Conservation (phyloP, 2,113 vertebrate genomes). For the Pterocles gutturalis region DNA sequence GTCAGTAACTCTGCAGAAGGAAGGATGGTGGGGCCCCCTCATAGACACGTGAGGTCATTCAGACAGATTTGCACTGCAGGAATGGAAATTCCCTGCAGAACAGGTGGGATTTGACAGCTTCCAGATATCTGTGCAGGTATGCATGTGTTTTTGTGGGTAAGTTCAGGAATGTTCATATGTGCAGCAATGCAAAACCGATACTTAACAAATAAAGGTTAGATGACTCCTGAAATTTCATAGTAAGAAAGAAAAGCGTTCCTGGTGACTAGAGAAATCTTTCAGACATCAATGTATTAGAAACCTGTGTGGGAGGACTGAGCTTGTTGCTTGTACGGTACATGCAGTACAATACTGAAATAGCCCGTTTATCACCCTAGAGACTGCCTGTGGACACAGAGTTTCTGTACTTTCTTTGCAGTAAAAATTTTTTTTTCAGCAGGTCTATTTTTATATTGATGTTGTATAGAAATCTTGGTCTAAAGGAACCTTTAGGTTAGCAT, state of each 20-base stretch:
- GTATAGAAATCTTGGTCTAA: background rate
- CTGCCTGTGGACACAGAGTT: background rate
- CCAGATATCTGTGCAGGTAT: background rate
- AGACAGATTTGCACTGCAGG: background rate
- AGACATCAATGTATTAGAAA: background rate
- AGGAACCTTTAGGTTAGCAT: background rate
- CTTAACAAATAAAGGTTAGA: background rate
- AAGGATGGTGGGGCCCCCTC: background rate
- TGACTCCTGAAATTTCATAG: background rate
- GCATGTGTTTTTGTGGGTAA: background rate
- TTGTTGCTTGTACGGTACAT: background rate
- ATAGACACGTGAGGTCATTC: background rate
- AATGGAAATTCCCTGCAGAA: background rate
- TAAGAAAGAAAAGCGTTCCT: background rate
- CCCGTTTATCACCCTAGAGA: background rate
- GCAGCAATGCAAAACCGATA: background rate
- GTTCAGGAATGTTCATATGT: background rate
- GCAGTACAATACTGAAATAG: slow-evolving; percentile 40
- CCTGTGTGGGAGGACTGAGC: slow-evolving; percentile 3
- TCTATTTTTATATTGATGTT: background rate
- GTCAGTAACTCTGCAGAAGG: background rate
- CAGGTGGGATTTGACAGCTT: background rate
- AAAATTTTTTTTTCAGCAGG: background rate
- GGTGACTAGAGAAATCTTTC: background rate
- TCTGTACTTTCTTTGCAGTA: background rate